Percentiles rank a stretch among this genome's conserved stretches.
phyloP scores from a whole-genome alignment of 2,113 vertebrate genomes.

The Ciconia boyciana region DNA sequence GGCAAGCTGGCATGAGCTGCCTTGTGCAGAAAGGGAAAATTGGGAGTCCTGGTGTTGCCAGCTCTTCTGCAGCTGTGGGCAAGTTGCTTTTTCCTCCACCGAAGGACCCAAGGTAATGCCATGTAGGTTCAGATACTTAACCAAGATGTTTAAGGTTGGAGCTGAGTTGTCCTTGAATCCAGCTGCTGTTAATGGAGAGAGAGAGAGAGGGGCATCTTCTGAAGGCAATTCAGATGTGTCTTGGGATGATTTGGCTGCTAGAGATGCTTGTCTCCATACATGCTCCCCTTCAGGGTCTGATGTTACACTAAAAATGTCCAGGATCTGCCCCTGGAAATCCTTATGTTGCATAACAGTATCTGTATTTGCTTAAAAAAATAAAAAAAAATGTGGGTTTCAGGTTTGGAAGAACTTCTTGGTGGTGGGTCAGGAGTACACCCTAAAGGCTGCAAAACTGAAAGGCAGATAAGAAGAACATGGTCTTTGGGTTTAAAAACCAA shows the following conservation, averaged over 20 bases:
- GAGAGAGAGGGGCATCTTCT: neutral
- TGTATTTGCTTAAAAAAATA: neutral
- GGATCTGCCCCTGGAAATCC: neutral
- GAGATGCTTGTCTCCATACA: neutral
- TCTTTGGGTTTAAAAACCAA: neutral
- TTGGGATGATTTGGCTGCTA: neutral
- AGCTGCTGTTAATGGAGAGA: neutral
- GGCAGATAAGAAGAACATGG: neutral
- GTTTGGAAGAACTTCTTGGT: neutral
- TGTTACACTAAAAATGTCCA: neutral
- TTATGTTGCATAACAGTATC: neutral
- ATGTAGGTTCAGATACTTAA: neutral
- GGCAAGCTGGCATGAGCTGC: neutral
- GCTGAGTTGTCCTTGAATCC: neutral
- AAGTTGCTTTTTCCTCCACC: neutral
- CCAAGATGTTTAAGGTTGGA: neutral
- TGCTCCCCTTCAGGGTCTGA: neutral
- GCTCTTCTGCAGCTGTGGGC: neutral
- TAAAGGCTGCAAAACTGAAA: neutral
- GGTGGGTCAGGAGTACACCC: neutral
- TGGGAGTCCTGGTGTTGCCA: neutral
- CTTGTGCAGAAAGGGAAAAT: neutral
- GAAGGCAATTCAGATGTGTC: neutral
- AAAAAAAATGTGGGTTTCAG: fast-evolving
- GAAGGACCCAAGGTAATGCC: neutral